phyloP scores from a whole-genome alignment of 2,113 vertebrate species.

The Lophius piscatorius region DNA sequence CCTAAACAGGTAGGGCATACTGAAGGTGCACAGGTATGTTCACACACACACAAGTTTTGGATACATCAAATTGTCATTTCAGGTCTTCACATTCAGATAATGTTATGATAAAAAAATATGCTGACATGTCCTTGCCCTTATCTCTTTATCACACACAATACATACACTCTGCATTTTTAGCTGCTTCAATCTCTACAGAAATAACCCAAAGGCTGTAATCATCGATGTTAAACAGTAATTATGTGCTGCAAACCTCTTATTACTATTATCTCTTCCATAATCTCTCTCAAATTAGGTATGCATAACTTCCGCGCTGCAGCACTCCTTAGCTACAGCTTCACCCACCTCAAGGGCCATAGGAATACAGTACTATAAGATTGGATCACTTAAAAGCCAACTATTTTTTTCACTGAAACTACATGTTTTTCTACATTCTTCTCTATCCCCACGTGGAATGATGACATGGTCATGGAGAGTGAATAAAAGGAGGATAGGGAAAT shows the following conservation, averaged over 20 bases:
- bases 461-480: neutral
- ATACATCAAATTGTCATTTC: too few relatives aligned
- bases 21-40: neutral
- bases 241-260: constrained; percentile 27
- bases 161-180: constrained; percentile 10
- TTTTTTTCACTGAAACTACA: too few relatives aligned
- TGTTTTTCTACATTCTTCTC: constrained; percentile 17
- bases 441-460: constrained; percentile 12
- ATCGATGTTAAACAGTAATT: constrained; percentile 44
- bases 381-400: too few relatives aligned
- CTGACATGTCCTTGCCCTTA: neutral
- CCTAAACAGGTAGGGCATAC: constrained; percentile 87
- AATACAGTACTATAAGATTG: too few relatives aligned
- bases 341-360: neutral
- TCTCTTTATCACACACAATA: constrained; percentile 6
- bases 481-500: neutral
- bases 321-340: constrained; percentile 1
- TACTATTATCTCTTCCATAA: constrained; percentile 39
- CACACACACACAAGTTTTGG: constrained; percentile 3
- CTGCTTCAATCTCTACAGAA: constrained; percentile 9
- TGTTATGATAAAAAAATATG: neutral
- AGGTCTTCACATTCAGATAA: neutral
- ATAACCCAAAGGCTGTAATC: constrained; percentile 48
- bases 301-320: constrained; percentile 33
- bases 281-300: constrained; percentile 64